Evolutionary conservation across 1,140 invertebrate species (phyloP), one percentile per base, ranked within the genome.

Genomic region (Drosophila ercepeae): DNA sequence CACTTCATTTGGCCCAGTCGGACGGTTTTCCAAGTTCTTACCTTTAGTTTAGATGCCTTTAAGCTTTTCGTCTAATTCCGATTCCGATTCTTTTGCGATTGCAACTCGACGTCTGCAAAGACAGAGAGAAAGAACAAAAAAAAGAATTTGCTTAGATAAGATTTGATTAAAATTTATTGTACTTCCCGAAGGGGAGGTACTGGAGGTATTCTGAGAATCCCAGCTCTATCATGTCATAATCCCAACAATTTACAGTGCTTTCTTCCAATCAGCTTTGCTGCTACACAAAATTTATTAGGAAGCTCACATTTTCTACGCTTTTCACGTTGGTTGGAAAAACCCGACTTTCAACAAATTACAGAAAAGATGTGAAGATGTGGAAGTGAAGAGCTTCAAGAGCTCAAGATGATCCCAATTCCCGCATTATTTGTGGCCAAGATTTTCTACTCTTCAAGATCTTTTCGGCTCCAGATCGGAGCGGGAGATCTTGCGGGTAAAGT

Each of bases 361-460:
- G 39, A 57, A 44, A 57, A 21, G 21, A 21, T 21, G 21, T 21
- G 21, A 21, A 21, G n/a, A 45, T 23, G 25, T 61, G 29, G 29
- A 19, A 63, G 57, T 59, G 61, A 65, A 57, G 61, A 63, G 61
- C 58, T 63, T 59, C 58, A 65, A 57, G 61, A 63, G 61, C 58
- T 63, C 58, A 32, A 42, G 45, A 51, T 65, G 58, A 65, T 51
- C 25, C 61, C 61, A 65, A 65, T 65, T 65, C 27, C 45, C 23
- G 57, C 16, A 41, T 29, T 34, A 13, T 34, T 34, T 34, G 11
- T 34, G 14, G 13, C 13, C 5, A 39, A 39, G 36, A 51, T 36
- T 61, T 49, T 61, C 57, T n/a, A 27, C 53, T 14, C 34, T 4
- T 60, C 29, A 13, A 59, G 46, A 32, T 32, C 29, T 3, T 11